These are phyloP conservation scores for Ceratotherium simum DNA, from an alignment of 2,113 vertebrate species.

Conservation along the genomic window DNA sequence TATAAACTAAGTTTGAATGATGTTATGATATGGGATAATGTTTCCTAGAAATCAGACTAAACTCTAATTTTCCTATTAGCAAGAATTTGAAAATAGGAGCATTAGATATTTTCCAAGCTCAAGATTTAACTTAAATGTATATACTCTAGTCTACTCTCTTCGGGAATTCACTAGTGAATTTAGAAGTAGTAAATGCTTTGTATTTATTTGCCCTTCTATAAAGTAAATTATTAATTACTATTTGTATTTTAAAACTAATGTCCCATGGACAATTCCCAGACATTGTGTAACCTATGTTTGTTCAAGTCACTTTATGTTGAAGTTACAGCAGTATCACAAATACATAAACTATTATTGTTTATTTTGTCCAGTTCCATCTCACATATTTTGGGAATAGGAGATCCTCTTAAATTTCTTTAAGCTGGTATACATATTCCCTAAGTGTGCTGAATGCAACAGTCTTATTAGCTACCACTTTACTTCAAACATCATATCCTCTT, in stretches of 20 bases:
- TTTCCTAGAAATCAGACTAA: constrained; percentile 3
- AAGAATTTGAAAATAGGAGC: not conserved
- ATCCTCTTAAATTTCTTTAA: not conserved
- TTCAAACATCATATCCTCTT: not conserved
- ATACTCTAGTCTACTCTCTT: not conserved
- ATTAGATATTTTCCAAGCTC: not conserved
- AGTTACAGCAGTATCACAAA: not conserved
- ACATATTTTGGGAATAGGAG: not conserved
- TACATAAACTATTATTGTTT: not conserved
- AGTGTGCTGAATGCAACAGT: not conserved
- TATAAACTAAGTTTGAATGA: not conserved
- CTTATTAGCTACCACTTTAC: not conserved
- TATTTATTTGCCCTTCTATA: not conserved
- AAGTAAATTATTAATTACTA: not conserved
- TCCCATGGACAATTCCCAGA: not conserved
- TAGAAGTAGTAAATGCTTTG: not conserved
- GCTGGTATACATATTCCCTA: not conserved
- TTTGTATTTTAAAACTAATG: not conserved
- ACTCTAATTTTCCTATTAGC: not conserved
- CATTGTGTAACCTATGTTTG: not conserved
- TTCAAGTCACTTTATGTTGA: not conserved
- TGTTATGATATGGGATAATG: accelerated
- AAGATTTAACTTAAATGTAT: not conserved
- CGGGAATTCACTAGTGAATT: not conserved
- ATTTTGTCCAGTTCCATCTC: not conserved